Percentiles rank a stretch among this genome's conserved stretches.
Evolutionary conservation across 1,140 invertebrate species (phyloP).

Genomic region (Drosophila paulistorum): DNA sequence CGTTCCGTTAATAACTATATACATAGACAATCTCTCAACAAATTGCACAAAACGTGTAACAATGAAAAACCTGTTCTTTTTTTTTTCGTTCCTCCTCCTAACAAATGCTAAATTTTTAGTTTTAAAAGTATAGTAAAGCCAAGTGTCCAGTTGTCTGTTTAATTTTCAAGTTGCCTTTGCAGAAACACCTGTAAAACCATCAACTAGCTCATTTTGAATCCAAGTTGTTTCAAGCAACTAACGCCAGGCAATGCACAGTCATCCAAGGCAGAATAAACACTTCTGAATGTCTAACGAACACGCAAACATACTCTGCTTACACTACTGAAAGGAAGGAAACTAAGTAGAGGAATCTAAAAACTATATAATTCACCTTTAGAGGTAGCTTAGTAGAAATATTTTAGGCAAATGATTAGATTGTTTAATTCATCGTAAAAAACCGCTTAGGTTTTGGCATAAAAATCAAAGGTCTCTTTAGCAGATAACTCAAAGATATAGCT

Average conservation of each 20-base stretch:
- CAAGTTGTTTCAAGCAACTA: not conserved
- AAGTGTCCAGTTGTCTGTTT: too few species aligned
- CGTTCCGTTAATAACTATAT: not conserved
- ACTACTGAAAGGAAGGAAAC: not conserved
- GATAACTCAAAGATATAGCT: not conserved
- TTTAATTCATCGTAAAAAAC: too few species aligned
- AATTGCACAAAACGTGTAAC: not conserved
- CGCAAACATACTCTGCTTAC: not conserved
- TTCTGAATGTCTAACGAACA: not conserved
- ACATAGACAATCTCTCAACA: not conserved
- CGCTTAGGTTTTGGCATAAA: too few species aligned
- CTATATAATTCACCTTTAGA: not conserved
- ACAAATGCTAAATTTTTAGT: not conserved
- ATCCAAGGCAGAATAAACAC: not conserved
- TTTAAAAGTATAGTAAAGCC: too few species aligned
- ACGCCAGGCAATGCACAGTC: not conserved
- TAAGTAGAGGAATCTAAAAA: not conserved
- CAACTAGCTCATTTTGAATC: not conserved
- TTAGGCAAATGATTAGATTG: too few species aligned
- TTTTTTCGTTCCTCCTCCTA: not conserved
- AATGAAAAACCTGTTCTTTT: not conserved
- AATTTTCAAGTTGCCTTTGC: not conserved
- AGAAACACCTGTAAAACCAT: constrained; percentile 1
- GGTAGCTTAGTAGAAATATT: too few species aligned
- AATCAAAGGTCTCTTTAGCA: too few species aligned